Evolutionary conservation across 2,113 vertebrate genomes (phyloP).

Genomic region (Oryzias curvinotus): DNA sequence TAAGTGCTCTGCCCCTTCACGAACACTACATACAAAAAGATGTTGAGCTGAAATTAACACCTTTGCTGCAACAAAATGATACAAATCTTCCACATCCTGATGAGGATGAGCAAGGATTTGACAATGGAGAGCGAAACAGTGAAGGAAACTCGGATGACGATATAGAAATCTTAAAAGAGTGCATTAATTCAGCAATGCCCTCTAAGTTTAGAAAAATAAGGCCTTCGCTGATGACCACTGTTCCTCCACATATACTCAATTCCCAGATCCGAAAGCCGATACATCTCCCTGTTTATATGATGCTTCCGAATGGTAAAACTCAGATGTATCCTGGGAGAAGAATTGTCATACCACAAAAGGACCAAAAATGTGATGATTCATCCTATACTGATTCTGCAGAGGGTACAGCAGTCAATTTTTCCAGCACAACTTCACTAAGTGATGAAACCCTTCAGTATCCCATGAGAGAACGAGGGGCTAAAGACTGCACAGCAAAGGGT

Average conservation of each 20-base stretch:
- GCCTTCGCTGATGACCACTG: slow-evolving; percentile 81
- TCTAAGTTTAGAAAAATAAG: slow-evolving; percentile 90
- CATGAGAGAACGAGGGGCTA: slow-evolving; percentile 65
- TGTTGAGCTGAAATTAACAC: slow-evolving; percentile 92
- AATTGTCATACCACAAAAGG: slow-evolving; percentile 74
- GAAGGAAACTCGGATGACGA: slow-evolving; percentile 86
- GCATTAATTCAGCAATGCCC: slow-evolving; percentile 93
- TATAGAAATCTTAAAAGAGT: slow-evolving; percentile 93
- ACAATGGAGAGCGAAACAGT: slow-evolving; percentile 72
- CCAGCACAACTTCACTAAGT: slow-evolving; percentile 88
- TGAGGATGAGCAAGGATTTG: slow-evolving; percentile 74
- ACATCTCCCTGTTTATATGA: slow-evolving; percentile 90
- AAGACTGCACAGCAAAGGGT: slow-evolving; percentile 67
- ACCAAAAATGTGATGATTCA: slow-evolving; percentile 82
- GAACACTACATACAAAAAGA: slow-evolving; percentile 97
- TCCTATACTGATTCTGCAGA: slow-evolving; percentile 89
- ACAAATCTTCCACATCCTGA: slow-evolving; percentile 75
- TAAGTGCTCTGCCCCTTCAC: slow-evolving; percentile 93
- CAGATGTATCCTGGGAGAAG: slow-evolving; percentile 75
- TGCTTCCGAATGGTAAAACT: slow-evolving; percentile 83
- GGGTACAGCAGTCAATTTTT: slow-evolving; percentile 90
- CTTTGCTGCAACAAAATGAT: slow-evolving; percentile 84
- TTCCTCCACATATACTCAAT: slow-evolving; percentile 79
- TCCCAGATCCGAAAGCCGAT: slow-evolving; percentile 79
- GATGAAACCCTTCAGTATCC: slow-evolving; percentile 90